Base-by-base conservation (phyloP, 2,797 vertebrate species). In the Crocodylus rhombifer region DNA sequence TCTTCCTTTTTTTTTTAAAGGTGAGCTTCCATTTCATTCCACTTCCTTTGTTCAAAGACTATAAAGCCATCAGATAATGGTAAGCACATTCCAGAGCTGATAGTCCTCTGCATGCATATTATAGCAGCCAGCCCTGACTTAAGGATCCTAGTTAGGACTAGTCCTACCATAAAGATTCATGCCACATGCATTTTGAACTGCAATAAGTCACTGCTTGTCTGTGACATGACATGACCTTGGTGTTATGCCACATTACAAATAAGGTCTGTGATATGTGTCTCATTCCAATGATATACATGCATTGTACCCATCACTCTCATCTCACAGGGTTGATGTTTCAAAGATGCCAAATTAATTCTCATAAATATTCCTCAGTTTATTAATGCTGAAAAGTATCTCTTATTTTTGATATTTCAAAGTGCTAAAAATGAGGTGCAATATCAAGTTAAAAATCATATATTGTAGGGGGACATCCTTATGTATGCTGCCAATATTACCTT, bases 351-450 rank as follows among this genome's bases (percentile, higher is more conserved):
- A 77, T 74, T 97, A 95, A 95, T 97, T 96, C 91, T 93, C 88
- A 95, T 96, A 96, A 90, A 96, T 96, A 97, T 96, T 95, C 88
- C 33, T 94, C 73, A 80, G 76, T 94, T 95, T 96, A 96, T 95
- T 96, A 95, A 93, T 86, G 82, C 87, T 94, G 67, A 95, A 92
- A 97, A 78, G 91, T 92, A 73, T 87, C 65, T 80, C 81, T 96
- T 95, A 90, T 77, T 92, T 95, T 87, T 92, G 91, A 82, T 96
- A 55, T 93, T 95, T 93, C 86, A 86, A 92, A 95, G 36, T 58
- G 58, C 65, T 75, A 69, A 58, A 96, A 96, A 91, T 69, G 51
- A 88, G 21, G 64, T 87, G 82, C 56, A 77, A 26, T n/a, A 28
- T 14, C 80, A 20, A 6, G 9, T 83, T 87, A 84, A 88, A 91